A percentile compares a stretch with the other conserved stretches of the same genome.
These are phyloP conservation scores for Lepidotrigona ventralis DNA, from an alignment of 1,140 invertebrate genomes.

Conservation along the genomic window DNA sequence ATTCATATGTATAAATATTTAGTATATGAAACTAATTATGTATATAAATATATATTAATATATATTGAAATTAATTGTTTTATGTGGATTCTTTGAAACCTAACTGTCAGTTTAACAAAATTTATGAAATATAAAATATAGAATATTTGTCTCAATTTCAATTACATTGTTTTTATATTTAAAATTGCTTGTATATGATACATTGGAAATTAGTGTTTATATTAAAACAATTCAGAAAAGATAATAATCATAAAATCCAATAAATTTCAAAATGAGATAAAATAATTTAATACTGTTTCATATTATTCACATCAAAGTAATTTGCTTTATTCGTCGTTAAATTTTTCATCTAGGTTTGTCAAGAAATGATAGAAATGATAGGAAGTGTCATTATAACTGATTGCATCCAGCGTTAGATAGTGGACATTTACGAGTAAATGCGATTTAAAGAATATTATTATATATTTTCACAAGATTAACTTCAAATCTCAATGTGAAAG, in stretches of 20 bases:
- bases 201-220: background rate
- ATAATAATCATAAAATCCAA: background rate
- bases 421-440: background rate
- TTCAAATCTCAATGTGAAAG: background rate
- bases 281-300: background rate
- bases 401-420: background rate
- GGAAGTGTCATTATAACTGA: constrained; percentile 9
- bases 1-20: too few relatives aligned
- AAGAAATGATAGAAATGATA: background rate
- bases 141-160: background rate
- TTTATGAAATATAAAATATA: background rate
- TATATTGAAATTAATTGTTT: too few relatives aligned
- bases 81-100: too few relatives aligned
- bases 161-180: background rate
- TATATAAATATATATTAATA: too few relatives aligned
- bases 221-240: background rate
- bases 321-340: background rate
- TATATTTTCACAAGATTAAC: background rate
- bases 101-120: background rate
- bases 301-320: background rate
- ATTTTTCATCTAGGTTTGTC: background rate
- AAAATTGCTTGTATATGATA: background rate
- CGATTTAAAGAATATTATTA: background rate
- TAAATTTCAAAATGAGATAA: background rate
- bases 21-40: too few relatives aligned